A percentile compares a stretch with the other conserved stretches of the same genome.
Conservation (phyloP, 2,888 invertebrate species). For the Maniola hyperantus region DNA sequence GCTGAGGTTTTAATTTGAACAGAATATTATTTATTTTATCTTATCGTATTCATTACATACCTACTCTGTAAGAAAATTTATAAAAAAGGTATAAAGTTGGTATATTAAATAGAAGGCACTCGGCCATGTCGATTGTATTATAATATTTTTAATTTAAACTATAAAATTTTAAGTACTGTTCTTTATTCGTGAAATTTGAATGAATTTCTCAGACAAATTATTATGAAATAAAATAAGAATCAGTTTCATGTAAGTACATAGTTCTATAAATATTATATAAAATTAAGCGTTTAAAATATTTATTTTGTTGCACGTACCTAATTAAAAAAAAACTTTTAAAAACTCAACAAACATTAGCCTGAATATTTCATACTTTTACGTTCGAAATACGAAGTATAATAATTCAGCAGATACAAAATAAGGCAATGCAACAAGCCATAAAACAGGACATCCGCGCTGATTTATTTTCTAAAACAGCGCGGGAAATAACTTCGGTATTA, state of each 20-base stretch:
- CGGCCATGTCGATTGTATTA: background rate
- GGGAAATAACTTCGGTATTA: slow-evolving; percentile 61
- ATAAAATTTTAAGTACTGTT: background rate
- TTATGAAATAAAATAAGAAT: no score
- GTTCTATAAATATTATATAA: no score
- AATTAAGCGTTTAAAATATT: no score
- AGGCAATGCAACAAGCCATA: slow-evolving; percentile 7
- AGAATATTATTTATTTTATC: slow-evolving; percentile 20
- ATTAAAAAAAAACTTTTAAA: no score
- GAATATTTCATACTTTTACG: background rate
- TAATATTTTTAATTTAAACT: background rate
- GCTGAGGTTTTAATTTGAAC: slow-evolving; percentile 26
- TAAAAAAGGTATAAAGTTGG: slow-evolving; percentile 4
- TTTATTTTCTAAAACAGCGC: slow-evolving; percentile 31
- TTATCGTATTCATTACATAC: slow-evolving; percentile 25
- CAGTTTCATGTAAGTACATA: no score
- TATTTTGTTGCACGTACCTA: no score
- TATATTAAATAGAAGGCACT: slow-evolving; percentile 4
- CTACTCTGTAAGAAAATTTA: background rate
- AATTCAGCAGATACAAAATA: slow-evolving; percentile 1
- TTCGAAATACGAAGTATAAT: background rate
- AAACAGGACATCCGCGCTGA: slow-evolving; percentile 26
- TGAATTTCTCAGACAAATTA: background rate
- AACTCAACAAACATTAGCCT: no score
- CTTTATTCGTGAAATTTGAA: background rate